Base-by-base conservation (phyloP, 2,888 invertebrate genomes). In the Sisyra nigra region DNA sequence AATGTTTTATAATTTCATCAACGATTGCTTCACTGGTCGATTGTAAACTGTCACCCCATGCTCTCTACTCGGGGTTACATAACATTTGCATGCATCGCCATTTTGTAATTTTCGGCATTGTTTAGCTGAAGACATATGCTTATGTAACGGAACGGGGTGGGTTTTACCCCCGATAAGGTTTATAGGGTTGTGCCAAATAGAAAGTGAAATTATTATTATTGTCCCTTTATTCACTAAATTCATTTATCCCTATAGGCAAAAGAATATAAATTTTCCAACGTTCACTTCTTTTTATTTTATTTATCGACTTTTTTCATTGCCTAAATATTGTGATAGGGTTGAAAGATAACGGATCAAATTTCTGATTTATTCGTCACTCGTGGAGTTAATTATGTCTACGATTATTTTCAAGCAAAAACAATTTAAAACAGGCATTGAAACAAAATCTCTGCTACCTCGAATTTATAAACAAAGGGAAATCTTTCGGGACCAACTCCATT, bases 81-180 rank as follows among this genome's bases (percentile, higher is more conserved):
- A 24, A 42, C 34, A 47, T 48, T 48, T 49, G 46, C 47, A 48
- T 49, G 48, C 37, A 45, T 47, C 44, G 48, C 48, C 48, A 48
- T 48, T 48, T 48, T 48, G 48, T 47, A 48, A 48, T 48, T 42
- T 42, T 42, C 41, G 41, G 41, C 24, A 42, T 42, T 42, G 41
- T 42, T 42, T 34, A 18, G 31, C 13, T 30, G 38, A 38, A 38
- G 15, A 18, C 38, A 38, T 38, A 38, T 38, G 38, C 18, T 38
- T 38, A 33, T 33, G 33, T 33, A 33, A 33, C 33, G 33, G 33
- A 33, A 47, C 41, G 33, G 33, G 33, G 14, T 13, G 11, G 33
- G 14, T 14, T 33, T 33, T 33, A 14, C n/a, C n/a, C n/a, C n/a
- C 14, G 3, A 13, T 33, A 33, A n/a, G 33, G n/a, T 33, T 33